Conservation (phyloP, 2,888 invertebrate species). For the Aromia moschata region DNA sequence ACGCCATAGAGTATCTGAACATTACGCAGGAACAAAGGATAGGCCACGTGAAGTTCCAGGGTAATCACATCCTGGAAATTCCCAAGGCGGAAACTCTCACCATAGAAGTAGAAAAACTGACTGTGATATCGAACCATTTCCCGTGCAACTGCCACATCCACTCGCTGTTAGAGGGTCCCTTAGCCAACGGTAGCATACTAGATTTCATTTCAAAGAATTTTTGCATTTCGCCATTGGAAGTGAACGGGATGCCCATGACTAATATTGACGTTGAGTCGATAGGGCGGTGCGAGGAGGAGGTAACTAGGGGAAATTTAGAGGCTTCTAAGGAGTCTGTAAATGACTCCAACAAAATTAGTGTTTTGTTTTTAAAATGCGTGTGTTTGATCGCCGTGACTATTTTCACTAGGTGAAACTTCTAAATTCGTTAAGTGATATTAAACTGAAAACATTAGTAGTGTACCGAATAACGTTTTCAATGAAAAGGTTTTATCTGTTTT, state of each 20-base stretch:
- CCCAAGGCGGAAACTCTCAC: constrained; percentile 74
- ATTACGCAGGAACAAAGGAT: constrained; percentile 77
- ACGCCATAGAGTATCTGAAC: constrained; percentile 79
- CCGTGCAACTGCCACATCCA: constrained; percentile 88
- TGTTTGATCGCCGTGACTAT: constrained; percentile 35
- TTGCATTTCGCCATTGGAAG: constrained; percentile 86
- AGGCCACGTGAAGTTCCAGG: constrained; percentile 76
- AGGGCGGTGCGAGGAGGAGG: constrained; percentile 74
- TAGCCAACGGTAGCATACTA: constrained; percentile 73
- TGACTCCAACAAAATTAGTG: constrained; percentile 33
- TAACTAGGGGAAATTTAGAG: constrained; percentile 73
- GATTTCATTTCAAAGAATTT: constrained; percentile 80
- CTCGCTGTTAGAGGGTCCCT: constrained; percentile 78
- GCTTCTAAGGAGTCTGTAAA: constrained; percentile 58
- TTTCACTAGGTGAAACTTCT: constrained; percentile 47
- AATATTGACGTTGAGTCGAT: constrained; percentile 73
- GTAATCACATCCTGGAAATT: constrained; percentile 84
- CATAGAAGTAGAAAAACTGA: constrained; percentile 76
- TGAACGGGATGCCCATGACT: constrained; percentile 80
- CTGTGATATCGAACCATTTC: constrained; percentile 82
- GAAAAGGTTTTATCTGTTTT: constrained; percentile 23
- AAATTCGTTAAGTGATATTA: neutral
- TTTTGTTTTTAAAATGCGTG: constrained; percentile 39
- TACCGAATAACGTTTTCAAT: neutral
- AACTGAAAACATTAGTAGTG: constrained; percentile 6